Evolutionary conservation across 2,797 vertebrate genomes (phyloP), one percentile per base, ranked within the genome.

Genomic region (Poeciliopsis paucimaculata): DNA sequence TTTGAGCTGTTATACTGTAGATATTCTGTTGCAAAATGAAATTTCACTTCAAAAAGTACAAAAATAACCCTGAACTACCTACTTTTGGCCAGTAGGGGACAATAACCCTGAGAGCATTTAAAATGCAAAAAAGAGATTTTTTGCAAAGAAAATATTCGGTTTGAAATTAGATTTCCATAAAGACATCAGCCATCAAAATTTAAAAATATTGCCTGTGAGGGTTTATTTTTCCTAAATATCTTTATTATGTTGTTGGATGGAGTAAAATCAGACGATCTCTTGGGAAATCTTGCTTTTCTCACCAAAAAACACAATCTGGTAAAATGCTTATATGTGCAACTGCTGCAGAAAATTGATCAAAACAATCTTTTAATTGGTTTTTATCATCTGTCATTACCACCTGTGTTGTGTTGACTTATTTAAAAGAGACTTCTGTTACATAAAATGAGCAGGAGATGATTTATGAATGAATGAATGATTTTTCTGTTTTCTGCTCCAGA

Each of bases 401-500:
- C 10, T 13, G 0, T 12, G n/a, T 12, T 6, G 6, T 20, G 47
- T 20, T 49, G 2, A 2, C 6, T 8, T 20, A 49, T 49, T 49
- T 8, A 49, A 49, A 49, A 26, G 53, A 26, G 53, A 55, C 1
- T 55, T 55, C 8, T 12, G 3, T 57, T 28, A 28, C 9, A 26
- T 57, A 57, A 57, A 57, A 23, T 53, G 3, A 55, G 53, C 53
- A 55, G 23, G 11, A 55, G 53, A 57, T 11, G 55, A 28, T 53
- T 53, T 26, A 23, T 57, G 55, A 57, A 15, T 5, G 55, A 60
- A n/a, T 0, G 0, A 5, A 4, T 6, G 11, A 60, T 16, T 8
- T 66, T 41, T 20, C 12, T 36, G 28, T 57, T 26, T 11, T 20
- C 1, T 28, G 16, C 57, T 15, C 23, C 83, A 98, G 98, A 98